These are phyloP conservation scores for Lasioglossum villosulum DNA, from an alignment of 2,888 invertebrate genomes.

Conservation along the genomic window DNA sequence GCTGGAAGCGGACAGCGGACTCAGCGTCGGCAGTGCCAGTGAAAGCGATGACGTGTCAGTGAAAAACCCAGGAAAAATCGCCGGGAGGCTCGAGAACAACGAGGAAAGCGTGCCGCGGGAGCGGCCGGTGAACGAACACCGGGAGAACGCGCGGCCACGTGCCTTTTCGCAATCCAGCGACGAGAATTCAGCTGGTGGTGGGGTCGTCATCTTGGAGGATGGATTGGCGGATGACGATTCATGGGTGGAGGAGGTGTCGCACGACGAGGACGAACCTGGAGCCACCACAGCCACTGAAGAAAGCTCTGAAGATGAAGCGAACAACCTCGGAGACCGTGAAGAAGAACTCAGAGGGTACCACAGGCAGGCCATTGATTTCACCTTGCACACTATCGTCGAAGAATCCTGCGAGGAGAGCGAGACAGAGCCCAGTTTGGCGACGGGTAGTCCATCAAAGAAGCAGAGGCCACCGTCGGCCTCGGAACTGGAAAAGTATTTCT, in stretches of 20 bases:
- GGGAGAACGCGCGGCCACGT: conserved; percentile 58
- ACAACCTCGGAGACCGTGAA: conserved; percentile 87
- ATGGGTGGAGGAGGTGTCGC: conserved; percentile 95
- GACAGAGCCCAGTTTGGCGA: conserved; percentile 87
- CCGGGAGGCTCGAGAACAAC: conserved; percentile 46
- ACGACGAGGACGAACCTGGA: conserved; percentile 89
- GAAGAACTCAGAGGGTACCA: conserved; percentile 94
- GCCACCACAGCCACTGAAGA: conserved; percentile 89
- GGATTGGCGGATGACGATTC: conserved; percentile 96
- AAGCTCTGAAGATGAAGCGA: conserved; percentile 89
- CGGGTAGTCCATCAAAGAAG: conserved; percentile 85
- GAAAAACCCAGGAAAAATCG: conserved; percentile 72
- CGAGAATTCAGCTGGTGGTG: conserved; percentile 87
- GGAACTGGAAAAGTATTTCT: conserved; percentile 95
- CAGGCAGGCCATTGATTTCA: conserved; percentile 93
- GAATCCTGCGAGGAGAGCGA: conserved; percentile 98
- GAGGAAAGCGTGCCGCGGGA: conserved; percentile 65
- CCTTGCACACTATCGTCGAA: conserved; percentile 96
- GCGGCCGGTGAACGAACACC: conserved; percentile 54
- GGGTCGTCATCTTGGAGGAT: conserved; percentile 92
- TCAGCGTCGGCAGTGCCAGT: conserved; percentile 82
- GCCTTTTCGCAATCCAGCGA: conserved; percentile 79
- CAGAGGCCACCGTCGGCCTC: conserved; percentile 91
- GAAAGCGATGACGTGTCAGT: conserved; percentile 82
- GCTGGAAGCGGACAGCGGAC: conserved; percentile 79